Base-by-base conservation (phyloP, 2,113 vertebrate genomes). In the Centropristis striata region DNA sequence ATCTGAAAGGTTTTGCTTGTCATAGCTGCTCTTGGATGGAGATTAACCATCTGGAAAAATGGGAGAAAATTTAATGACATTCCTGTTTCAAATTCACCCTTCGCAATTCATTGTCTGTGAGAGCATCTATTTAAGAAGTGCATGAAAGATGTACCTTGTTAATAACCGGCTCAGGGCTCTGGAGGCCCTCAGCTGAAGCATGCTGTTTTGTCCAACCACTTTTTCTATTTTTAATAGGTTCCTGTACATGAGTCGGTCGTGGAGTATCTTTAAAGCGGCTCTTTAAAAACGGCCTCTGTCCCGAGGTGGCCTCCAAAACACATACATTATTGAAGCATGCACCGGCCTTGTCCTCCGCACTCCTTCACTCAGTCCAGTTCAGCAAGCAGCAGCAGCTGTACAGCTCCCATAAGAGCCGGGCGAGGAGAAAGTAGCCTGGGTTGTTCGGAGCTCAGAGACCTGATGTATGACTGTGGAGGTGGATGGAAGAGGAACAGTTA, bases 171-270 rank as follows among this genome's bases (percentile, higher is more conserved):
- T 67, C 83, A 53, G 71, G 85, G 71, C 80, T 82, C 78, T 53
- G 58, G 85, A 82, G 83, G 78, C 81, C 77, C 50, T 51, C 54
- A 57, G 75, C 79, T 75, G 84, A 88, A 71, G 69, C 74, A 13
- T 67, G 68, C 78, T 78, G 67, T 89, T 93, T 89, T 91, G 88
- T 92, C 78, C 21, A 3, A 92, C 88, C 87, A 80, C 88, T 87
- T 81, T 71, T 85, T 93, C 82, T 79, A 93, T 92, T 90, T 94
- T 94, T 93, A 79, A 92, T 91, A 80, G 60, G 49, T 80, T 93
- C 82, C 76, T 77, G 87, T 90, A 90, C 85, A 90, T 70, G 86
- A 90, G 80, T 85, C 57, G 36, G 73, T 47, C 1, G 63, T 44
- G 61, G 79, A 90, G 81, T 61, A 83, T 89, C 80, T 90, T 81